Evolutionary conservation across 2,888 invertebrate genomes (phyloP).

Genomic region (Portevinia maculata): DNA sequence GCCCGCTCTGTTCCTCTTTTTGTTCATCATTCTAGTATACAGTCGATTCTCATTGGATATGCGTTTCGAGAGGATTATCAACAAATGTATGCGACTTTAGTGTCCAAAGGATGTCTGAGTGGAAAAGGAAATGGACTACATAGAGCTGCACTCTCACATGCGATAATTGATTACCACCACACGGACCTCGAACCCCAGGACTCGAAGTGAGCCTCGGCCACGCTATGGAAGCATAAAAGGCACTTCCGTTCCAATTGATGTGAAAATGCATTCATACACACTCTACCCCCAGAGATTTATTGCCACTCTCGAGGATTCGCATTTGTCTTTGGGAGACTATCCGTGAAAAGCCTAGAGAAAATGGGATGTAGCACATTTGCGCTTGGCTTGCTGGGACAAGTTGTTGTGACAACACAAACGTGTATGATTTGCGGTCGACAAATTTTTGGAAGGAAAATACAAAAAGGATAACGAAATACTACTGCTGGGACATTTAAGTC

Average conservation of each 20-base stretch:
- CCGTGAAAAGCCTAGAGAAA: conserved; percentile 39
- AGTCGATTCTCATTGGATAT: conserved; percentile 52
- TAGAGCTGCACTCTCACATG: conserved; percentile 60
- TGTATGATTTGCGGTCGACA: conserved; percentile 65
- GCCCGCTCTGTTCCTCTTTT: neutral
- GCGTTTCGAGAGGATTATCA: conserved; percentile 65
- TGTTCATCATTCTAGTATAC: conserved; percentile 43
- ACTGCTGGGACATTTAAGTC: conserved; percentile 2
- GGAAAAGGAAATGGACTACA: conserved; percentile 52
- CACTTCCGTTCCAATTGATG: conserved; percentile 50
- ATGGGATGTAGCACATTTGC: conserved; percentile 71
- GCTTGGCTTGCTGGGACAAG: conserved; percentile 62
- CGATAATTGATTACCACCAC: conserved; percentile 68
- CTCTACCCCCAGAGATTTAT: conserved; percentile 63
- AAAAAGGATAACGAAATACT: conserved; percentile 23
- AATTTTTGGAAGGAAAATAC: conserved; percentile 17
- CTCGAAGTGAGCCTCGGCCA: conserved; percentile 46
- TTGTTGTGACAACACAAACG: conserved; percentile 66
- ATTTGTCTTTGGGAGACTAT: conserved; percentile 66
- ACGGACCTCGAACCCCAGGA: conserved; percentile 37
- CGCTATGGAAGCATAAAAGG: conserved; percentile 49
- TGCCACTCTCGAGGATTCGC: conserved; percentile 62
- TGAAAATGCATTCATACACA: conserved; percentile 61
- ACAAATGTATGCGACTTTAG: conserved; percentile 43
- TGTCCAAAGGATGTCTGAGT: conserved; percentile 25